Conservation (phyloP, 2,888 invertebrate species). For the Hermaeophaga mercurialis region DNA sequence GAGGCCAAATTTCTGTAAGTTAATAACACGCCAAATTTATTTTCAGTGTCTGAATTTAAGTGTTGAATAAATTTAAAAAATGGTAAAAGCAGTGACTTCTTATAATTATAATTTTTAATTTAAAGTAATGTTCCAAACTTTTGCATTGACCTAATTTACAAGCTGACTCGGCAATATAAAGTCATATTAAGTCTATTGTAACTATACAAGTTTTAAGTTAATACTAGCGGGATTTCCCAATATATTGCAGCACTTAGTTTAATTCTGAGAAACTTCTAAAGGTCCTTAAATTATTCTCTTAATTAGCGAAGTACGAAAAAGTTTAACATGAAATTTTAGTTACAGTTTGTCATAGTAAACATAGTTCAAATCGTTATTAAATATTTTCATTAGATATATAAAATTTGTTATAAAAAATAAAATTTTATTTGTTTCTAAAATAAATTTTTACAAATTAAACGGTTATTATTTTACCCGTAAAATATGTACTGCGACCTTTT, state of each 20-base stretch:
- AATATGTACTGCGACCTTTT: too few relatives aligned
- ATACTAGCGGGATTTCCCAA: constrained; percentile 11
- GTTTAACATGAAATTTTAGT: not conserved
- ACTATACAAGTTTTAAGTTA: not conserved
- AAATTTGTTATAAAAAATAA: constrained; percentile 27
- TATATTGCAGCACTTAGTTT: constrained; percentile 9
- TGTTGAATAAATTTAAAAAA: too few relatives aligned
- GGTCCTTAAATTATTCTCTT: constrained; percentile 5
- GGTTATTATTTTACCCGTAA: too few relatives aligned
- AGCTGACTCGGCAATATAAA: not conserved
- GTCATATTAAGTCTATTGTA: constrained; percentile 13
- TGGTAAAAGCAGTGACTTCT: not conserved
- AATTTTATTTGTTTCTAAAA: constrained; percentile 31
- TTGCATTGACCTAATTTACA: not conserved
- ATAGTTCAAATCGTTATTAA: not conserved
- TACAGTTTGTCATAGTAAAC: not conserved
- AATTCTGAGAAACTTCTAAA: constrained; percentile 5
- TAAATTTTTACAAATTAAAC: constrained; percentile 29
- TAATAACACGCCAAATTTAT: too few relatives aligned
- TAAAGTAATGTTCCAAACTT: not conserved
- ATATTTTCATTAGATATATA: constrained; percentile 17
- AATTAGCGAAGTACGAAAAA: constrained; percentile 1
- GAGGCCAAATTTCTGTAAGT: too few relatives aligned
- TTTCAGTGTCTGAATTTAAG: too few relatives aligned
- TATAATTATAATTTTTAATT: not conserved